phyloP scores from a whole-genome alignment of 2,797 vertebrate genomes.

The Anniella stebbinsi region DNA sequence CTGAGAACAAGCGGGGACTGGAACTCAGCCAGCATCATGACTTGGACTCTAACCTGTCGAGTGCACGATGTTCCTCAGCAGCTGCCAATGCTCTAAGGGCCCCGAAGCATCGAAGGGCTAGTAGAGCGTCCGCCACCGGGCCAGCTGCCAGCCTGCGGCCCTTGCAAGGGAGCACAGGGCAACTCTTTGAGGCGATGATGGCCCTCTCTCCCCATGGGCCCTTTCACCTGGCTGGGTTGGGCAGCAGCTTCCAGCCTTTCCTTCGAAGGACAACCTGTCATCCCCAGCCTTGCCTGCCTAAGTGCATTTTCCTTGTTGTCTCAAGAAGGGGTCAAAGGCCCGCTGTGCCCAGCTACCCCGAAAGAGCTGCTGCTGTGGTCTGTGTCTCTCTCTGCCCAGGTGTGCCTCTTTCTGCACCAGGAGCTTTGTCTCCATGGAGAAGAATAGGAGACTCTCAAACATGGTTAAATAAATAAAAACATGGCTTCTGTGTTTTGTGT shows the following conservation, averaged over 20 bases:
- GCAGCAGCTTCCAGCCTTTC: background rate
- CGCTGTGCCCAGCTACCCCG: background rate
- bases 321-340: background rate
- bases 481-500: background rate
- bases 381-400: too few species aligned
- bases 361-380: background rate
- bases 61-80: background rate
- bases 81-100: too few species aligned
- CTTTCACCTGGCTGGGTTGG: background rate
- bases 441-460: background rate
- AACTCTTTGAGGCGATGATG: background rate
- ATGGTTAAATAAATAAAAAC: background rate
- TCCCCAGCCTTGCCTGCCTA: background rate
- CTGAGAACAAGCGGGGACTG: background rate
- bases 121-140: too few species aligned
- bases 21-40: background rate
- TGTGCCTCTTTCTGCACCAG: too few species aligned
- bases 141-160: too few species aligned
- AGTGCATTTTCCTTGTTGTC: background rate
- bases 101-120: background rate
- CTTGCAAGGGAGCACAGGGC: background rate
- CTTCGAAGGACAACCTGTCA: background rate
- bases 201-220: background rate
- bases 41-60: background rate
- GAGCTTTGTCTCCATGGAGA: too few species aligned